A percentile compares a stretch with the other conserved stretches of the same genome.
Evolutionary conservation across 2,797 vertebrate species (phyloP).

Genomic region (Pterois miles): DNA sequence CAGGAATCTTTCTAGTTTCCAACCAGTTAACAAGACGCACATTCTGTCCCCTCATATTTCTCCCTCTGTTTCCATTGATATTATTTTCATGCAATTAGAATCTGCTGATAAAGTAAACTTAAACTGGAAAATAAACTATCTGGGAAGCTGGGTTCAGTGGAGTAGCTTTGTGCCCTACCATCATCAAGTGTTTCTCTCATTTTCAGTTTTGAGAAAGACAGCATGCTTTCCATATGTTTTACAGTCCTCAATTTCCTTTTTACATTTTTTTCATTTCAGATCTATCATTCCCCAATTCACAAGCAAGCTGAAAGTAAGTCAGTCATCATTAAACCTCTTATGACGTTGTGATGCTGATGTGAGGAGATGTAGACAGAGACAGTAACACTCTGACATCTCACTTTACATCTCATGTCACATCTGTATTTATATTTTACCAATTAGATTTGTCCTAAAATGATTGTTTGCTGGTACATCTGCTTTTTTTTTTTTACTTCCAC

Average conservation of each 20-base stretch:
- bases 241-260: slow-evolving; percentile 30
- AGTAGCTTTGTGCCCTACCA: slow-evolving; percentile 1
- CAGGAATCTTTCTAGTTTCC: neutral
- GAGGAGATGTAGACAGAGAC: neutral
- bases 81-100: neutral
- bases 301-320: slow-evolving; percentile 98
- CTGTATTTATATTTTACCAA: neutral
- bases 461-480: neutral
- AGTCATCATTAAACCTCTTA: neutral
- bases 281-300: slow-evolving; percentile 97
- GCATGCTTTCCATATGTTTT: slow-evolving; percentile 26
- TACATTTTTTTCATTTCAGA: slow-evolving; percentile 82
- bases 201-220: neutral
- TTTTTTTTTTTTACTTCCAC: slow-evolving; percentile 19
- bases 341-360: neutral
- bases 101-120: neutral
- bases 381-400: neutral
- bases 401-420: neutral
- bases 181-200: slow-evolving; percentile 14
- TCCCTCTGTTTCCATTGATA: neutral
- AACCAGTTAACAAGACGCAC: neutral
- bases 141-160: neutral
- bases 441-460: neutral
- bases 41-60: neutral
- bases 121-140: neutral